Evolutionary conservation across 1,140 invertebrate species (phyloP), one percentile per base, ranked within the genome.

Genomic region (Conopomorpha cramerella): DNA sequence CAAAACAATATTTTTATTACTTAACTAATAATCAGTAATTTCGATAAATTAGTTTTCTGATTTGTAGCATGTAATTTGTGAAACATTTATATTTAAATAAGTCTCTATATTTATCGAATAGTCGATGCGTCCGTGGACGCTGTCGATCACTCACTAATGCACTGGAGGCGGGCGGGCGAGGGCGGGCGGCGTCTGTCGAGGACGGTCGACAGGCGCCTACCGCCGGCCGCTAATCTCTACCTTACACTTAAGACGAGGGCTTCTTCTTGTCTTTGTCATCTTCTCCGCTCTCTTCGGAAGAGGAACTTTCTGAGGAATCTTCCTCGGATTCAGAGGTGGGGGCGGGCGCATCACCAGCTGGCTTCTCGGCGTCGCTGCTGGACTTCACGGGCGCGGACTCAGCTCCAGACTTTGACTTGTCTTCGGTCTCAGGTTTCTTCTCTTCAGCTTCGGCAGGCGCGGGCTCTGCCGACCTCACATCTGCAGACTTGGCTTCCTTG

Each of bases 51-150:
- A n/a, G n/a, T n/a, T n/a, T n/a, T n/a, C n/a, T n/a, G n/a, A n/a
- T n/a, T n/a, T n/a, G n/a, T n/a, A n/a, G n/a, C n/a, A n/a, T n/a
- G n/a, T n/a, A n/a, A n/a, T n/a, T n/a, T n/a, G n/a, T n/a, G n/a
- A n/a, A n/a, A n/a, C n/a, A n/a, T n/a, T n/a, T 54, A 55, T 71
- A 70, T 66, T 71, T 70, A 70, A 71, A 70, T 74, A 72, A 68
- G 67, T 72, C 65, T 72, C 64, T 74, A 74, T 46, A 51, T 61
- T 54, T 74, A 73, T 41, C 58, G 52, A 57, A 63, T 61, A 64
- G 54, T 57, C 55, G 54, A 32, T n/a, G n/a, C n/a, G n/a, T n/a
- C n/a, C n/a, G n/a, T n/a, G n/a, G n/a, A n/a, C n/a, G n/a, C n/a
- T n/a, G n/a, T n/a, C n/a, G n/a, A n/a, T n/a, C n/a, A n/a, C n/a